Evolutionary conservation across 2,888 invertebrate genomes (phyloP), one percentile per base, ranked within the genome.

Genomic region (Orthosia gracilis): DNA sequence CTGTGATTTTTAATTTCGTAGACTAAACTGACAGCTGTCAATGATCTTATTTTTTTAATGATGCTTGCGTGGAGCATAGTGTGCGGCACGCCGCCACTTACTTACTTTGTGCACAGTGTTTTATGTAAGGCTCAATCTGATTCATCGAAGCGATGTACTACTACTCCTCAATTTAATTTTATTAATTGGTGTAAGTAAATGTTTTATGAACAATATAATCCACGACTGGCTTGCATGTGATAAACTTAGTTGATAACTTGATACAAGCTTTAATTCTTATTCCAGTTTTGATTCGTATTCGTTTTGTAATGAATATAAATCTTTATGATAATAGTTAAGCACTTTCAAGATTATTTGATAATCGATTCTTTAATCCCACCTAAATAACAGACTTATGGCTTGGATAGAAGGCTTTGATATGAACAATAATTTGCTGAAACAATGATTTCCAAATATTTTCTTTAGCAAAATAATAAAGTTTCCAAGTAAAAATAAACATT

Each of bases 211-310:
- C n/a, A n/a, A n/a, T n/a, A n/a, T n/a, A n/a, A n/a, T n/a, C n/a
- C n/a, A n/a, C n/a, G 47, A 47, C 47, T 11, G 73, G 49, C 31
- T 66, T 31, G 21, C 21, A 17, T 47, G 47, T 31, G n/a, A 69
- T 61, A 21, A 18, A 11, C 17, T 17, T 12, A 40, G 31, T 31
- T 31, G 31, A 31, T 31, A 31, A 31, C 3, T 45, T 15, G 57
- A 59, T 47, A 23, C 21, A 45, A 58, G 58, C 50, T 57, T 26
- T 47, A 26, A 64, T 58, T 65, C 12, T 11, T 50, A 23, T 18
- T n/a, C 17, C 26, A 50, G 17, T 26, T 45, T 72, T 21, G 21
- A 4, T 18, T 21, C 13, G 15, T 18, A 45, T 61, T 15, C 55
- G 15, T 0, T 1, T 21, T 47, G 9, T 11, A 47, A 62, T 45